Evolutionary conservation across 2,888 invertebrate genomes (phyloP).

Genomic region (Mimachlamys varia): DNA sequence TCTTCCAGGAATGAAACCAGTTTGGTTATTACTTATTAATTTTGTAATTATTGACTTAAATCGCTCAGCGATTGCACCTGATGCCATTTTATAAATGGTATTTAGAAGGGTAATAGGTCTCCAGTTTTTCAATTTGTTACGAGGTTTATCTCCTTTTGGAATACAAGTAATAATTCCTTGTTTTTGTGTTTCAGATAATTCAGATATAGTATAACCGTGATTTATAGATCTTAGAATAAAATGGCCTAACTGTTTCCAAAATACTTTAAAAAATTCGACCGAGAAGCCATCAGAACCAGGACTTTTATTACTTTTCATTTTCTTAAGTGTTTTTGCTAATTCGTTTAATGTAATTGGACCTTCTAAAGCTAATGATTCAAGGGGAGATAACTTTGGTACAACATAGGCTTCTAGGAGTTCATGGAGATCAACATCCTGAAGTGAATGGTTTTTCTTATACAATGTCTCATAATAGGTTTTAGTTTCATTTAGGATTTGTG

Average conservation of each 20-base stretch:
- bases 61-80: slow-evolving; percentile 45
- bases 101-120: slow-evolving; percentile 50
- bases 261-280: slow-evolving; percentile 46
- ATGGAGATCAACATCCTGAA: no score
- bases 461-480: no score
- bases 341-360: no score
- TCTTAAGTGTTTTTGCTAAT: background rate
- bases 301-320: background rate
- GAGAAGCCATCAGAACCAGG: slow-evolving; percentile 51
- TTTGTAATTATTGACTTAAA: slow-evolving; percentile 39
- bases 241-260: slow-evolving; percentile 45
- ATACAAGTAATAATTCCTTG: slow-evolving; percentile 54
- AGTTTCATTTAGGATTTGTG: no score
- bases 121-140: slow-evolving; percentile 48
- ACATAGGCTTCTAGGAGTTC: no score
- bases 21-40: no score
- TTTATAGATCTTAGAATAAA: slow-evolving; percentile 44
- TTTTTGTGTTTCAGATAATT: slow-evolving; percentile 47
- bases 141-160: slow-evolving; percentile 51
- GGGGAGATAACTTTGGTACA: no score
- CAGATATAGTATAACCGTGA: slow-evolving; percentile 40
- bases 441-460: no score
- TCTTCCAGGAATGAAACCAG: no score
- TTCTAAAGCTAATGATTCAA: no score
- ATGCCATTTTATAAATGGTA: slow-evolving; percentile 48